These are phyloP conservation scores for Chaetodon trifascialis DNA, from an alignment of 2,113 vertebrate genomes.

Conservation along the genomic window DNA sequence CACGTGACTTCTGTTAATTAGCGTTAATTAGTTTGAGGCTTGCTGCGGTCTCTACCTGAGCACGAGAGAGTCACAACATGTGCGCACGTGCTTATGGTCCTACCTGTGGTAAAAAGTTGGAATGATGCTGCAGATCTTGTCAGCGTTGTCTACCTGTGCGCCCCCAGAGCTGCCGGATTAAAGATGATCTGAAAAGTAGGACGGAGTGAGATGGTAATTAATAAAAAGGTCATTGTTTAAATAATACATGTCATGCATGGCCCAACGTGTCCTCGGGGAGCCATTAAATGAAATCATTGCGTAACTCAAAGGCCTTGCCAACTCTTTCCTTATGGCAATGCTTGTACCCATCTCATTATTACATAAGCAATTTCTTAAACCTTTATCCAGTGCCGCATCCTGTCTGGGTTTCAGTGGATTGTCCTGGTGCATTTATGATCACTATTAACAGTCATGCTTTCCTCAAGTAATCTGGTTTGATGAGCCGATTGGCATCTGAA, in stretches of 20 bases:
- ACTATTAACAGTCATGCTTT: not conserved
- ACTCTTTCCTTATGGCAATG: conserved; percentile 31
- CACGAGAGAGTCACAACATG: too few species aligned
- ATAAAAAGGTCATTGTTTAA: conserved; percentile 55
- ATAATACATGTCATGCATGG: conserved; percentile 40
- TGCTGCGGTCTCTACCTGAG: not conserved
- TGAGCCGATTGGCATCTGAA: not conserved
- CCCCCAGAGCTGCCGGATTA: not conserved
- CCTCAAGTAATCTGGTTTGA: not conserved
- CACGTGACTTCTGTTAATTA: conserved; percentile 66
- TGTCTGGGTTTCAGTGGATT: not conserved
- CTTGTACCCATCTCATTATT: conserved; percentile 40
- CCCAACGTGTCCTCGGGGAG: conserved; percentile 20
- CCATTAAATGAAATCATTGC: conserved; percentile 38
- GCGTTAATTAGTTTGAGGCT: conserved; percentile 55
- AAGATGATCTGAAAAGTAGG: conserved; percentile 1
- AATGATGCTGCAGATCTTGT: not conserved
- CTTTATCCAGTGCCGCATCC: conserved; percentile 4
- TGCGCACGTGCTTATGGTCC: not conserved
- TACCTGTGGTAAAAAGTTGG: not conserved
- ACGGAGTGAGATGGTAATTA: conserved; percentile 21
- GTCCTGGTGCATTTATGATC: not conserved
- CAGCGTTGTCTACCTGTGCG: not conserved
- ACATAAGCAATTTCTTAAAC: conserved; percentile 35
- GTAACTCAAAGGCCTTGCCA: conserved; percentile 27